phyloP scores from a whole-genome alignment of 2,888 invertebrate species.

The Ectropis crepuscularia region DNA sequence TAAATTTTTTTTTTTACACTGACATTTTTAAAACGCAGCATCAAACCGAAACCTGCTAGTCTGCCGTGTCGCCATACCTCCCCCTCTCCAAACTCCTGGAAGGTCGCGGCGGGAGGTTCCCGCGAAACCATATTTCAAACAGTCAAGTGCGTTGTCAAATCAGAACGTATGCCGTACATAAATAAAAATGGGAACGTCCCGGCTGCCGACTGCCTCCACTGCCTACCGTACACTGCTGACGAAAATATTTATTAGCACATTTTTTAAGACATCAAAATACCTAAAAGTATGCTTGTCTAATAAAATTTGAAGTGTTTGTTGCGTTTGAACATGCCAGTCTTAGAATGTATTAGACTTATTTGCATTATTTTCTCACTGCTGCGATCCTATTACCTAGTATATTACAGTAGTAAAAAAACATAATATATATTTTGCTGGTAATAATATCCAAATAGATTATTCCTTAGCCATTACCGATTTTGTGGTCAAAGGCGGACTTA shows the following conservation, averaged over 20 bases:
- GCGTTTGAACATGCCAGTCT: no score
- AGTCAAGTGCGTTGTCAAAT: constrained; percentile 60
- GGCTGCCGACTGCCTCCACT: constrained; percentile 35
- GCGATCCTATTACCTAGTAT: no score
- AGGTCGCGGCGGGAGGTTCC: constrained; percentile 36
- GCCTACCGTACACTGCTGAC: constrained; percentile 17
- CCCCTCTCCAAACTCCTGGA: constrained; percentile 19
- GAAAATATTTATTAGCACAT: background rate
- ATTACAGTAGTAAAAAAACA: no score
- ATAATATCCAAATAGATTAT: no score
- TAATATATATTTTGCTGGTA: no score
- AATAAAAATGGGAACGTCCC: constrained; percentile 57
- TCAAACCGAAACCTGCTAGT: background rate
- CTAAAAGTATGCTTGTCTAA: background rate
- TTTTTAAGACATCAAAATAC: background rate
- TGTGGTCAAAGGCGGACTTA: no score
- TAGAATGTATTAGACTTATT: no score
- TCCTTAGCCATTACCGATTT: no score
- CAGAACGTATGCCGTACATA: constrained; percentile 62
- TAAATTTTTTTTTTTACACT: no score
- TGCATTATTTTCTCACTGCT: no score
- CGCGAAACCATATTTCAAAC: constrained; percentile 52
- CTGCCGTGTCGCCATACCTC: constrained; percentile 8
- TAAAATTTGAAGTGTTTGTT: no score
- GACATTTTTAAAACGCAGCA: no score